Percentiles rank a stretch among this genome's conserved stretches.
These are phyloP conservation scores for Plagodis dolabraria DNA, from an alignment of 2,888 invertebrate genomes.

Conservation along the genomic window DNA sequence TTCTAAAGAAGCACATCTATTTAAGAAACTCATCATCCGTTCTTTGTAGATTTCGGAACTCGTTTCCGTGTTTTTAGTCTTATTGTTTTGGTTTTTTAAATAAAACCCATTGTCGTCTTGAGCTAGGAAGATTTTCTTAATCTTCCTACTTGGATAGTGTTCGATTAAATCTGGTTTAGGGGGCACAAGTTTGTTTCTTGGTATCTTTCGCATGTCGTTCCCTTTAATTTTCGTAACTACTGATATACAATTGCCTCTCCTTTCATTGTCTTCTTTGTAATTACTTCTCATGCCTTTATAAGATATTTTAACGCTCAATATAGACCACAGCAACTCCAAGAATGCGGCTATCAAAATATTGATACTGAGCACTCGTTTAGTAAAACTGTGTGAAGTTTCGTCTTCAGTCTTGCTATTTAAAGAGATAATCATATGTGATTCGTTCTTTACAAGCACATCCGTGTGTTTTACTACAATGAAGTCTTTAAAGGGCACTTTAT, in stretches of 20 bases:
- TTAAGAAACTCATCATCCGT: slow-evolving; percentile 75
- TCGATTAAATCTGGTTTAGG: slow-evolving; percentile 83
- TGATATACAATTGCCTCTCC: slow-evolving; percentile 79
- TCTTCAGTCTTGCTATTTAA: slow-evolving; percentile 47
- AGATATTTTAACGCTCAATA: slow-evolving; percentile 84
- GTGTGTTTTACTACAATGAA: slow-evolving; percentile 66
- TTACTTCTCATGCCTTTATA: slow-evolving; percentile 86
- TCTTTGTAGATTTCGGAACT: slow-evolving; percentile 78
- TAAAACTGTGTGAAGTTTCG: slow-evolving; percentile 61
- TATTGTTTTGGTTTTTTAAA: slow-evolving; percentile 76
- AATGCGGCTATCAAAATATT: slow-evolving; percentile 86
- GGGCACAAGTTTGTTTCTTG: slow-evolving; percentile 68
- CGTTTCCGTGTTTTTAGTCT: slow-evolving; percentile 71
- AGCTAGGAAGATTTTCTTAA: slow-evolving; percentile 79
- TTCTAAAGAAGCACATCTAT: slow-evolving; percentile 70
- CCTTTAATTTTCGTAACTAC: slow-evolving; percentile 85
- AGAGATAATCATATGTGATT: slow-evolving; percentile 69
- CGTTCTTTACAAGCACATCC: slow-evolving; percentile 65
- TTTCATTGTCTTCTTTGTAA: slow-evolving; percentile 81
- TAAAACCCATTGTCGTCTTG: slow-evolving; percentile 75
- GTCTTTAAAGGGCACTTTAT: slow-evolving; percentile 70
- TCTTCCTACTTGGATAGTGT: slow-evolving; percentile 81
- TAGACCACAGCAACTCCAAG: slow-evolving; percentile 85
- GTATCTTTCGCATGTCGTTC: slow-evolving; percentile 69
- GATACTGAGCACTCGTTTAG: slow-evolving; percentile 79